Base-by-base conservation (phyloP, 2,888 invertebrate species). In the Torymus aiolomorphi region DNA sequence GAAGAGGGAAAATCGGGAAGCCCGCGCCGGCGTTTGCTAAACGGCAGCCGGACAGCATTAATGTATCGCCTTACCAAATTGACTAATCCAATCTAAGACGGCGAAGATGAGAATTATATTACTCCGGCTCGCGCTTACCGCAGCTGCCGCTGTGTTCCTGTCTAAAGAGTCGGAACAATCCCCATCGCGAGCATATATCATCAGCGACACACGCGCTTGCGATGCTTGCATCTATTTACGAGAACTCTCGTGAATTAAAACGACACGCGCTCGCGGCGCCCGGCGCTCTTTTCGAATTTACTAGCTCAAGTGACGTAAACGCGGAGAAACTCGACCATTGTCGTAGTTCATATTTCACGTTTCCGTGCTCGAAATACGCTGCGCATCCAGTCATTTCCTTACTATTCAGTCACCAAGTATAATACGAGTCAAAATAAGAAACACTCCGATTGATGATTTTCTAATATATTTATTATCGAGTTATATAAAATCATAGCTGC, bases 61-160 rank as follows among this genome's bases (percentile, higher is more conserved):
- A 31, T 5, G 24, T 70, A 71, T 77, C 65, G 65, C n/a, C 65
- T 65, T 65, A 59, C 71, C 51, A 12, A 49, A 71, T 57, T 63
- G 57, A 71, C 51, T 77, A 71, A 77, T 71, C 63, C 16, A 59
- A 56, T 54, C 71, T 1, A 70, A 70, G 31, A 18, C 20, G 59
- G 31, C 57, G 24, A 11, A 31, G 18, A 16, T n/a, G 31, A 20
- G 18, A 71, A 73, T 73, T 54, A 62, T 54, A 57, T n/a, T 13
- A 54, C 8, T 31, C 56, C 18, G 12, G 31, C 31, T 31, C 31
- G 31, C 8, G 31, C 31, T 31, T 31, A 31, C 31, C 31, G 31
- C 31, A 31, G 31, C 31, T 31, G 31, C 31, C 31, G 31, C 31
- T 31, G 31, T 49, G 49, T 69, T 18, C 42, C 42, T 57, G 20